Evolutionary conservation across 2,113 vertebrate genomes (phyloP).

Genomic region (Suncus etruscus): DNA sequence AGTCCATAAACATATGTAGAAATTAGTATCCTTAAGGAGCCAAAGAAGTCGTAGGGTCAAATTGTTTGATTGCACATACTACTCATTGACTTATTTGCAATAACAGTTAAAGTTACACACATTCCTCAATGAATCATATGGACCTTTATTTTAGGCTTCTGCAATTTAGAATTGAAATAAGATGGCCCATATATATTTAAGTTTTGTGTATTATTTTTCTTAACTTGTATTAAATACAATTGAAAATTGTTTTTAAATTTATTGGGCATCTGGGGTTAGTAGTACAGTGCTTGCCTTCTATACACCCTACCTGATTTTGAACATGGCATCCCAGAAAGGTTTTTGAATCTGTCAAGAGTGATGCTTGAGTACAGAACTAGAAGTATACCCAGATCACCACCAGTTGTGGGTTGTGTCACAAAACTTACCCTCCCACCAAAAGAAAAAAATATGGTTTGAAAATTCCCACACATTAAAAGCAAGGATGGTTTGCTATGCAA

Average conservation of each 20-base stretch:
- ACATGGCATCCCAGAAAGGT: too few relatives aligned
- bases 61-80: background rate
- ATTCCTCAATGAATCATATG: background rate
- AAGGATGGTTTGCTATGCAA: too few relatives aligned
- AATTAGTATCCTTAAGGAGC: accelerated
- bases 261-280: background rate
- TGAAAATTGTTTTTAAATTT: background rate
- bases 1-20: background rate
- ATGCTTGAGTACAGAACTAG: too few relatives aligned
- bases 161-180: conserved; percentile 3
- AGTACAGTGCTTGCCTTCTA: too few relatives aligned
- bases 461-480: too few relatives aligned
- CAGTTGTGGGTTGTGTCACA: too few relatives aligned
- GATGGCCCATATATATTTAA: background rate
- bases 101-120: background rate
- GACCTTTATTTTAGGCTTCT: background rate
- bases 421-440: too few relatives aligned
- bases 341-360: too few relatives aligned
- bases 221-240: background rate
- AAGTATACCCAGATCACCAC: too few relatives aligned
- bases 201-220: background rate
- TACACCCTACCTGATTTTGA: too few relatives aligned
- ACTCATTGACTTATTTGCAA: background rate
- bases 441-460: too few relatives aligned
- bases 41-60: background rate